Evolutionary conservation across 2,888 invertebrate genomes (phyloP).

Genomic region (Boloria euphrosyne): DNA sequence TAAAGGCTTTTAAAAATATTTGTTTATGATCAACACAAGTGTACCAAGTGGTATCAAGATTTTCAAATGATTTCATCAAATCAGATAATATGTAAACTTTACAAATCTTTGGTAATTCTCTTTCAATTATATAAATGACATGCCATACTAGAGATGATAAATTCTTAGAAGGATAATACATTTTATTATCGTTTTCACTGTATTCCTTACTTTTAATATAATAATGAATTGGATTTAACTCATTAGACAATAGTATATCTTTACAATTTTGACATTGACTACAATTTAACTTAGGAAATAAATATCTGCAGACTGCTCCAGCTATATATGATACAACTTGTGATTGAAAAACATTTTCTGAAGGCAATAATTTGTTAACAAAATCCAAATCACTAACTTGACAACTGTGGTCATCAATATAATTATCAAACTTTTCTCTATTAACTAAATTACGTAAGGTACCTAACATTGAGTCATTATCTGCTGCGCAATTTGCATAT

Average conservation of each 20-base stretch:
- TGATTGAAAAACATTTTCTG: not conserved
- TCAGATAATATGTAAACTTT: not conserved
- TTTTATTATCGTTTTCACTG: not conserved
- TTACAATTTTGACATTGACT: not conserved
- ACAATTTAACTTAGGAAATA: not conserved
- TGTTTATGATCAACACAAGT: not conserved
- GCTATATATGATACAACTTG: not conserved
- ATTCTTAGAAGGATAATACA: not conserved
- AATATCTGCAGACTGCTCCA: not conserved
- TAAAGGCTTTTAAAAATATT: not conserved
- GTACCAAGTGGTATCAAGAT: not conserved
- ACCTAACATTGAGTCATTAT: conserved; percentile 1
- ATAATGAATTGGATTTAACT: not conserved
- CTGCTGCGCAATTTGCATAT: not conserved
- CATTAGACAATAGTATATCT: not conserved
- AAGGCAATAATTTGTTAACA: not conserved
- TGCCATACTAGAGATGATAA: not conserved
- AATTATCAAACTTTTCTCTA: not conserved
- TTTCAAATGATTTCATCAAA: not conserved
- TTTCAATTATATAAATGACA: not conserved
- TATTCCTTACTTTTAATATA: not conserved
- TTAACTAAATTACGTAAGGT: not conserved
- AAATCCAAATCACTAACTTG: not conserved
- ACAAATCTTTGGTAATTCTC: not conserved
- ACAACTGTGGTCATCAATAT: not conserved